These are phyloP conservation scores for Liopterus haemorrhoidalis DNA, from an alignment of 2,888 invertebrate genomes.

Conservation along the genomic window DNA sequence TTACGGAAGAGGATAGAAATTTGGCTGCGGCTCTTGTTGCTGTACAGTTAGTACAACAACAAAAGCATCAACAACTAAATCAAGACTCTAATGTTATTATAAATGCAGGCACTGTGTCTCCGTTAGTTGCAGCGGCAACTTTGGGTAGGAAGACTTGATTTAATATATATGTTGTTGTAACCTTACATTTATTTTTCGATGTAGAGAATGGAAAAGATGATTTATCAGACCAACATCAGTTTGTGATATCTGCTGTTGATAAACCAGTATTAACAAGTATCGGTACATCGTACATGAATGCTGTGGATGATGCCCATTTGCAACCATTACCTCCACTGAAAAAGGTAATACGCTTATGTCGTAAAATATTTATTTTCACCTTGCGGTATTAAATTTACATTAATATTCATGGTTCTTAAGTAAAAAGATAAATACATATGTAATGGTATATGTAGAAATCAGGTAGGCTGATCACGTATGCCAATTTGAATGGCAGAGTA, in stretches of 20 bases:
- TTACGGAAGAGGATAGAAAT: slow-evolving; percentile 55
- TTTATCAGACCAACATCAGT: slow-evolving; percentile 14
- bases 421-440: too few species aligned
- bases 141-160: too few species aligned
- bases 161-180: too few species aligned
- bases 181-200: too few species aligned
- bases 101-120: slow-evolving; percentile 32
- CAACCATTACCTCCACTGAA: slow-evolving; percentile 10
- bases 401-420: too few species aligned
- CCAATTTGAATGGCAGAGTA: too few species aligned
- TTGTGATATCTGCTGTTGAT: slow-evolving; percentile 16
- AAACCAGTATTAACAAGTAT: slow-evolving; percentile 18
- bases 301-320: slow-evolving; percentile 14
- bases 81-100: slow-evolving; percentile 37
- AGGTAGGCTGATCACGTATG: too few species aligned
- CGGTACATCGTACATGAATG: slow-evolving; percentile 11
- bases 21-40: slow-evolving; percentile 58
- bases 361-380: too few species aligned
- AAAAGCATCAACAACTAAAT: slow-evolving; percentile 51
- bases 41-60: slow-evolving; percentile 56
- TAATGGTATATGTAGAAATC: too few species aligned
- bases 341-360: slow-evolving; percentile 15
- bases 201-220: slow-evolving; percentile 17
- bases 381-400: too few species aligned
- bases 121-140: slow-evolving; percentile 29